Base-by-base conservation (phyloP, 2,888 invertebrate species). In the Parapristionchus giblindavisi region DNA sequence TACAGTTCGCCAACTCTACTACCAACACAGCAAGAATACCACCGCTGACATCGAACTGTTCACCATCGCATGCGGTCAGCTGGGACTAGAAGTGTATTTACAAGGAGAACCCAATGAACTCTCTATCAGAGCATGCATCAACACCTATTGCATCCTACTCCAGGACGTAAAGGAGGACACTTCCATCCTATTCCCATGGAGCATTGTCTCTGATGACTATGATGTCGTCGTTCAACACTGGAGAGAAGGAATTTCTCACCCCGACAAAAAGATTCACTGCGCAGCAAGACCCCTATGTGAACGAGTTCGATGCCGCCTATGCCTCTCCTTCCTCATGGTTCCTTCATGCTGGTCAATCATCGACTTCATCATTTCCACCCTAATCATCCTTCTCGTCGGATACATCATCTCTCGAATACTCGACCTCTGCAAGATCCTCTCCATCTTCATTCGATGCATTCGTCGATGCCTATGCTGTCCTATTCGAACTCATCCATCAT, bases 1-100 rank as follows among this genome's bases (percentile, higher is more conserved):
- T 24, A 29, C 65, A 6, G 24, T 65, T 8, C 27, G 40, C 3
- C 40, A 65, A 43, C 27, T 40, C 40, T 65, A 65, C 65, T 65
- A 65, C 65, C 65, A 38, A 6, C 32, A 65, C 27, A n/a, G n/a
- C n/a, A n/a, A n/a, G n/a, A n/a, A n/a, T n/a, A n/a, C n/a, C n/a
- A n/a, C n/a, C n/a, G n/a, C n/a, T n/a, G n/a, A n/a, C n/a, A n/a
- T n/a, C n/a, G n/a, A n/a, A n/a, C n/a, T n/a, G n/a, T n/a, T n/a
- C n/a, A n/a, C n/a, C n/a, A n/a, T n/a, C n/a, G n/a, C n/a, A n/a
- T n/a, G n/a, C n/a, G n/a, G n/a, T n/a, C n/a, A n/a, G n/a, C n/a
- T n/a, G n/a, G n/a, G n/a, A n/a, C n/a, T n/a, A n/a, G 58, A 60
- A 60, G 32, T 60, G 17, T 60, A 36, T 34, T 8, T 32, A 21